phyloP scores from a whole-genome alignment of 2,797 vertebrate species.

The Chloroceryle inda region DNA sequence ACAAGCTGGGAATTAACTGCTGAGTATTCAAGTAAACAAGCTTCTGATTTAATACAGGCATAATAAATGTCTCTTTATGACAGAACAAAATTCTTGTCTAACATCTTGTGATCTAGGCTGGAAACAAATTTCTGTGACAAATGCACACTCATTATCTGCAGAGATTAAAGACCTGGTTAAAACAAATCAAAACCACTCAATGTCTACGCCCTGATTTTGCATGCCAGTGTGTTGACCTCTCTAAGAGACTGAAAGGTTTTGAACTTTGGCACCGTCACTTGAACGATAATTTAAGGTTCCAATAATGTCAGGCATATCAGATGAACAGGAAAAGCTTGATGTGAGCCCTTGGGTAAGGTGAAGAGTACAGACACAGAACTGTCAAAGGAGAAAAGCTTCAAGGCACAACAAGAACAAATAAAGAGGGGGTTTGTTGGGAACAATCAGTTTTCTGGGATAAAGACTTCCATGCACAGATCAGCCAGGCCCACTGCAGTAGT shows the following conservation, averaged over 20 bases:
- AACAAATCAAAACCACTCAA: slow-evolving; percentile 29
- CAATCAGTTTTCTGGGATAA: background rate
- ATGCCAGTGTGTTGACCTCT: slow-evolving; percentile 36
- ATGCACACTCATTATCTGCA: slow-evolving; percentile 25
- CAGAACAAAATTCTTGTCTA: slow-evolving; percentile 6
- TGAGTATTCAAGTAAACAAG: slow-evolving; percentile 42
- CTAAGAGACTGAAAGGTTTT: slow-evolving; percentile 37
- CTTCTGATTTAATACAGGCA: slow-evolving; percentile 35
- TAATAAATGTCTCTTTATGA: slow-evolving; percentile 26
- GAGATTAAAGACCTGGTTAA: slow-evolving; percentile 59
- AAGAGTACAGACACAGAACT: background rate
- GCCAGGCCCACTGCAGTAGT: background rate
- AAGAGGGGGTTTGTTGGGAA: background rate
- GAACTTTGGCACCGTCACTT: slow-evolving; percentile 24
- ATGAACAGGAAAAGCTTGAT: background rate
- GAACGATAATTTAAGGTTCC: slow-evolving; percentile 47
- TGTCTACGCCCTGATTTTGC: background rate
- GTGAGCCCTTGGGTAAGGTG: background rate
- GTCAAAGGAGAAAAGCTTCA: slow-evolving; percentile 10
- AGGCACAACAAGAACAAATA: background rate
- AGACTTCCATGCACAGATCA: background rate
- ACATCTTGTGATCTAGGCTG: slow-evolving; percentile 42
- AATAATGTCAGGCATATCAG: slow-evolving; percentile 12
- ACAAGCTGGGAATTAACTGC: background rate
- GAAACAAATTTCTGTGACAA: slow-evolving; percentile 65